A percentile compares a stretch with the other conserved stretches of the same genome.
These are phyloP conservation scores for Philypnodon macrostomus DNA, from an alignment of 2,797 vertebrate species.

Conservation along the genomic window DNA sequence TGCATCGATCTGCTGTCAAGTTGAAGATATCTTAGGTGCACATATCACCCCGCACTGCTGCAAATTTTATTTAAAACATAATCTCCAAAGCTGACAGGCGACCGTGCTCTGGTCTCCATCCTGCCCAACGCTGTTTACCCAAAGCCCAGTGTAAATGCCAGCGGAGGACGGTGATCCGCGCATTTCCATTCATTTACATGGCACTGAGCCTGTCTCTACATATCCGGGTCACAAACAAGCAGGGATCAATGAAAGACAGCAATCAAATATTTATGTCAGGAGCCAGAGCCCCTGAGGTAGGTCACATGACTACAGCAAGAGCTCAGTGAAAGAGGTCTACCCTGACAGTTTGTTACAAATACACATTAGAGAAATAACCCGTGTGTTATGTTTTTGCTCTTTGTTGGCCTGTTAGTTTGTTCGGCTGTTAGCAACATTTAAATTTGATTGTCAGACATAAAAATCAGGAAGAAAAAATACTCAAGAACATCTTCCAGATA, in stretches of 20 bases:
- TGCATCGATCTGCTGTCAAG: neutral
- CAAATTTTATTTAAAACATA: constrained; percentile 49
- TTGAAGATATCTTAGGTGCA: constrained; percentile 15
- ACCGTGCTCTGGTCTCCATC: constrained; percentile 37
- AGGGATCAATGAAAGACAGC: constrained; percentile 65
- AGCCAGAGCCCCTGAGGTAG: constrained; percentile 42
- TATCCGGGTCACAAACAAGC: constrained; percentile 61
- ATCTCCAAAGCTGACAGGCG: constrained; percentile 57
- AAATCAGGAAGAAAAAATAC: too few relatives aligned
- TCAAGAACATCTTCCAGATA: too few relatives aligned
- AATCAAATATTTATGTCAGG: constrained; percentile 72
- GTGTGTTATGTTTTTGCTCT: too few relatives aligned
- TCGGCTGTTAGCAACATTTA: too few relatives aligned
- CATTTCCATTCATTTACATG: constrained; percentile 74
- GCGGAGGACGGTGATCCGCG: constrained; percentile 60
- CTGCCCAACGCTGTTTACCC: constrained; percentile 59
- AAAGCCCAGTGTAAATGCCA: constrained; percentile 73
- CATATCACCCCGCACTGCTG: neutral
- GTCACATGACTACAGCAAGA: constrained; percentile 42
- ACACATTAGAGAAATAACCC: too few relatives aligned
- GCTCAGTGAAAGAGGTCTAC: constrained; percentile 22
- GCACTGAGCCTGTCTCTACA: constrained; percentile 59
- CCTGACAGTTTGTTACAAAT: too few relatives aligned
- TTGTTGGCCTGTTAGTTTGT: too few relatives aligned
- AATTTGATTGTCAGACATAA: too few relatives aligned